phyloP scores from a whole-genome alignment of 2,113 vertebrate genomes.

The Podarcis raffonei region DNA sequence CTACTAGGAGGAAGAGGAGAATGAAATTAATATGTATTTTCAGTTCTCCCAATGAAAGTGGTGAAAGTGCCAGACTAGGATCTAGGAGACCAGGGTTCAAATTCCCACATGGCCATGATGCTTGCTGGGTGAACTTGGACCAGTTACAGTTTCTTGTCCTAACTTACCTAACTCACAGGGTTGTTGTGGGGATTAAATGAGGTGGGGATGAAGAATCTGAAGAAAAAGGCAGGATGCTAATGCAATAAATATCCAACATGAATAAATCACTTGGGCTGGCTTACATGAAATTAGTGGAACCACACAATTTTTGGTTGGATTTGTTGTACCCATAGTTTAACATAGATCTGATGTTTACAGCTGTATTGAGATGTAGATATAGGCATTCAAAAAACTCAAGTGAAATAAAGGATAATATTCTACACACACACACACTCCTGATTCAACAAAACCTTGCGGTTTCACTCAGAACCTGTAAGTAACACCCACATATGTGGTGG shows the following conservation, averaged over 20 bases:
- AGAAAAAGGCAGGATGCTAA: too few relatives aligned
- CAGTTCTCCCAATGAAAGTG: not conserved
- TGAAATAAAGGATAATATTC: not conserved
- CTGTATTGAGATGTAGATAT: conserved; percentile 55
- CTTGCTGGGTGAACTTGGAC: too few relatives aligned
- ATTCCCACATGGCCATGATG: too few relatives aligned
- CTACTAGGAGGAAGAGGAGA: too few relatives aligned
- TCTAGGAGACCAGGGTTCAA: too few relatives aligned
- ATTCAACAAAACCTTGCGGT: not conserved
- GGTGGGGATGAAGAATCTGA: too few relatives aligned
- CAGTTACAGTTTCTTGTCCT: too few relatives aligned
- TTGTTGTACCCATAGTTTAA: not conserved
- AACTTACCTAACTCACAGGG: too few relatives aligned
- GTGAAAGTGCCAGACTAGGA: too few relatives aligned
- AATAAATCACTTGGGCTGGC: not conserved
- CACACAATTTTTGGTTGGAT: not conserved
- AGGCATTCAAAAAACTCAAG: conserved; percentile 11
- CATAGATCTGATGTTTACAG: conserved; percentile 23
- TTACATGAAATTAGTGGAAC: too few relatives aligned
- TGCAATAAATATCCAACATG: too few relatives aligned
- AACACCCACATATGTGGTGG: conserved; percentile 52
- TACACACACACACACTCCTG: not conserved
- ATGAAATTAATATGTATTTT: not conserved
- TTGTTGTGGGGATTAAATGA: too few relatives aligned
- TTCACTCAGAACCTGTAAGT: conserved; percentile 53